Evolutionary conservation across 2,888 invertebrate genomes (phyloP).

Genomic region (Amphipoea lucens): DNA sequence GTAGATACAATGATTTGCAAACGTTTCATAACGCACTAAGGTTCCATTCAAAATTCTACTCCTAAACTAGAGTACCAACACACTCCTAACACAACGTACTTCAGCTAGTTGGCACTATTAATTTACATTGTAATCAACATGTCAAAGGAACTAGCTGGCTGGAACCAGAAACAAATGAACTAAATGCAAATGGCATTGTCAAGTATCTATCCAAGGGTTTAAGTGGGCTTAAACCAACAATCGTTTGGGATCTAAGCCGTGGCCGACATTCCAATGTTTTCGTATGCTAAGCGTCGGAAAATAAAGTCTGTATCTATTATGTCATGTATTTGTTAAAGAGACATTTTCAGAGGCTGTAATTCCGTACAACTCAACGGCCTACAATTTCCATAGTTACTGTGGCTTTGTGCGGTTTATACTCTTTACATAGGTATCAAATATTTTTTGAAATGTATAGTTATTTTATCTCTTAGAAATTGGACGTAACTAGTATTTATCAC

Average conservation of each 20-base stretch:
- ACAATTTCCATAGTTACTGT: background rate
- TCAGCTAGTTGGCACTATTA: constrained; percentile 58
- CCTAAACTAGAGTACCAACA: constrained; percentile 14
- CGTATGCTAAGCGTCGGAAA: constrained; percentile 51
- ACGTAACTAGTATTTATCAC: background rate
- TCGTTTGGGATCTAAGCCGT: constrained; percentile 53
- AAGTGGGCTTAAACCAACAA: constrained; percentile 64
- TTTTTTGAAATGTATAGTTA: background rate
- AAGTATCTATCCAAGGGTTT: constrained; percentile 64
- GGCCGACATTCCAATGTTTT: constrained; percentile 59
- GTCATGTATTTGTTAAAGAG: constrained; percentile 20
- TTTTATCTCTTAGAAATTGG: background rate
- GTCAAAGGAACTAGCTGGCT: constrained; percentile 65
- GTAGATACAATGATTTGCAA: background rate
- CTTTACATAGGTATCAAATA: background rate
- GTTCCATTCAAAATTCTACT: constrained; percentile 9
- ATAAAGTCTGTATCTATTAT: constrained; percentile 34
- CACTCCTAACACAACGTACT: constrained; percentile 27
- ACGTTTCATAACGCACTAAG: background rate
- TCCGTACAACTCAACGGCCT: background rate
- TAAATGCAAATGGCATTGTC: constrained; percentile 68
- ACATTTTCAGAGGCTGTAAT: constrained; percentile 12
- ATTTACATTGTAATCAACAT: constrained; percentile 68
- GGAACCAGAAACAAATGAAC: constrained; percentile 67
- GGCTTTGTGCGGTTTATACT: background rate